Evolutionary conservation across 2,113 vertebrate genomes (phyloP).

Genomic region (Nothocercus nigrocapillus): DNA sequence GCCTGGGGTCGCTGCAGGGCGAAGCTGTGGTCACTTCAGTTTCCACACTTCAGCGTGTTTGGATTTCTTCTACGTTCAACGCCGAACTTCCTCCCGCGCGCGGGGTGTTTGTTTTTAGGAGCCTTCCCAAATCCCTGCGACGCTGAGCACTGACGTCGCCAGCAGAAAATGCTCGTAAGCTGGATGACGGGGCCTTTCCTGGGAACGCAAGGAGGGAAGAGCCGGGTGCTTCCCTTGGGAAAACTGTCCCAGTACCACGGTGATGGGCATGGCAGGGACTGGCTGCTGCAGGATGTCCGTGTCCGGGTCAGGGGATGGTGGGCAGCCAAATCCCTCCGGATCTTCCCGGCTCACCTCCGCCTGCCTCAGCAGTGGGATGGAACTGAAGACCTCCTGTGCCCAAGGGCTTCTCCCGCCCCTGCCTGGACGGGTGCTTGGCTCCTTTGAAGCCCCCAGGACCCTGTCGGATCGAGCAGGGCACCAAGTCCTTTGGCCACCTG

Average conservation of each 20-base stretch:
- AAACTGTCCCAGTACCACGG: not conserved
- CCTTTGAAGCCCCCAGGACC: not conserved
- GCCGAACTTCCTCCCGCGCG: conserved; percentile 32
- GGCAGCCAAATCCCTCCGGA: not conserved
- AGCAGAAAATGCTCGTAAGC: not conserved
- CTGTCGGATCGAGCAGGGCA: not conserved
- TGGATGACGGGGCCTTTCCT: not conserved
- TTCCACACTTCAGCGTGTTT: conserved; percentile 37
- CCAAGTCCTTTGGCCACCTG: not conserved
- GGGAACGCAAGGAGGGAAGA: not conserved
- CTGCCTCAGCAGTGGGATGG: not conserved
- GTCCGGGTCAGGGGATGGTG: not conserved
- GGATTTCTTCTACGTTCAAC: conserved; percentile 17
- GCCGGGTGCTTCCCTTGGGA: not conserved
- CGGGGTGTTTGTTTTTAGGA: conserved; percentile 35
- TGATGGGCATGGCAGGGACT: no score
- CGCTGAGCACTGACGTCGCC: not conserved
- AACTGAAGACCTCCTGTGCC: not conserved
- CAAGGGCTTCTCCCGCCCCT: not conserved
- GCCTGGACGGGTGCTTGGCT: not conserved
- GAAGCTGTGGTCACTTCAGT: conserved; percentile 15
- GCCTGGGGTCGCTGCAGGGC: not conserved
- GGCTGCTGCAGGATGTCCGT: not conserved
- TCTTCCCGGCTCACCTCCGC: not conserved
- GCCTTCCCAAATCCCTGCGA: conserved; percentile 11